Evolutionary conservation across 2,113 vertebrate genomes (phyloP), one percentile per base, ranked within the genome.

Genomic region (Lates calcarifer): DNA sequence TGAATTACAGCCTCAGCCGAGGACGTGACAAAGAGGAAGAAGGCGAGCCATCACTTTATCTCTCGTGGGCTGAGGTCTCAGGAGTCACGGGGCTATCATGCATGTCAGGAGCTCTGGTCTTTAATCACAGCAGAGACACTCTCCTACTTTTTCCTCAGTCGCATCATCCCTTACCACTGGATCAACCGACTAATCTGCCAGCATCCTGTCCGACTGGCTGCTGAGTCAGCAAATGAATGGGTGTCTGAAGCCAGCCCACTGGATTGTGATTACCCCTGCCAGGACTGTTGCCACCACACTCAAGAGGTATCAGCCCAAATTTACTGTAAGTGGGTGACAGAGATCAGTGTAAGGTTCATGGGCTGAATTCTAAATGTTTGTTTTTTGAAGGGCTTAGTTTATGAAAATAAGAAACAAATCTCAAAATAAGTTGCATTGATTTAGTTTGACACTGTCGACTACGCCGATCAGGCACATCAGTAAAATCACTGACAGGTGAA

Each of bases 211-310:
- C 70, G 20, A 43, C 26, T 4, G 18, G 57, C 65, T 77, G 82
- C 87, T 86, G 89, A 90, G 76, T 90, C 84, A 87, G 89, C 87
- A 84, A 77, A 91, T 62, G 39, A 77, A 87, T 86, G 68, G 72
- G 68, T 62, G 65, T 55, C 90, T 82, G 74, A 83, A 77, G 76
- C n/a, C n/a, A 88, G 85, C 74, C 83, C 31, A 11, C 65, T n/a
- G 65, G 65, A 69, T 67, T 66, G 74, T 80, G 86, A 87, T 85
- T 81, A 78, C 61, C 72, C 67, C 33, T 61, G 55, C 49, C 47
- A 57, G 41, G 68, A 56, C 69, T 22, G 49, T 71, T 43, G 60
- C 45, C 1, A 18, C 55, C 37, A 67, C 57, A 13, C 26, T 64
- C n/a, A n/a, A 28, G 57, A 72, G 35, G 29, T 6, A 60, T 58